Base-by-base conservation (phyloP, 2,113 vertebrate genomes). In the Sinosuthora webbiana region DNA sequence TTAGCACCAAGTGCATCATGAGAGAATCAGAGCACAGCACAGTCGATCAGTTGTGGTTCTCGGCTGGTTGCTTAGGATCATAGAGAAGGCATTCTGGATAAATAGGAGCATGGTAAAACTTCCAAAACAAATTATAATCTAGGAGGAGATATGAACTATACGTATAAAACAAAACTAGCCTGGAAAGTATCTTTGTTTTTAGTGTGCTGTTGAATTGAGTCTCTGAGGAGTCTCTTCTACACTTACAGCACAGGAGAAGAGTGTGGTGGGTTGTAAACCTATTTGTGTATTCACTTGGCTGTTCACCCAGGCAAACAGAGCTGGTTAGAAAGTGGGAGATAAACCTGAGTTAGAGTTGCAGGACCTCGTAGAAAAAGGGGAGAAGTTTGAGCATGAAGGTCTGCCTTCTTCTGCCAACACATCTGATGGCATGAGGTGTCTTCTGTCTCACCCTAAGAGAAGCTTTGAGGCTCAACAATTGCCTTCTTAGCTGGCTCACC, bases 11-110 rank as follows among this genome's bases (percentile, higher is more conserved):
- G 18, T 76, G 10, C n/a, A 12, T 37, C 42, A 62, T 42, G 63
- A 45, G 27, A 74, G 71, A 69, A 50, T 33, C 50, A 65, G 74
- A 83, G 28, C 49, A 39, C n/a, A 71, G 7, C 42, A 41, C 15
- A 45, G 23, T 67, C 1, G 0, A 0, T 25, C 41, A 56, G 23
- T 82, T 24, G 3, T 22, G 17, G 15, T 9, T 13, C 73, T 87
- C 79, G 10, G 15, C 21, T 93, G 7, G 0, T 91, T 81, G 52
- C 21, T 68, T 47, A 64, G 41, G 39, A 55, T 86, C 45, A 14
- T 7, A 42, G 33, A 30, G 56, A 45, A 64, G 21, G 18, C 19
- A 41, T 86, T 92, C 20, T 73, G 16, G 28, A 21, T 44, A 50
- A 68, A n/a, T 78, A 70, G 74, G 15, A 53, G 10, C 20, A 39